A percentile compares a stretch with the other conserved stretches of the same genome.
Evolutionary conservation across 1,140 invertebrate species (phyloP).

Genomic region (Goniozus legneri): DNA sequence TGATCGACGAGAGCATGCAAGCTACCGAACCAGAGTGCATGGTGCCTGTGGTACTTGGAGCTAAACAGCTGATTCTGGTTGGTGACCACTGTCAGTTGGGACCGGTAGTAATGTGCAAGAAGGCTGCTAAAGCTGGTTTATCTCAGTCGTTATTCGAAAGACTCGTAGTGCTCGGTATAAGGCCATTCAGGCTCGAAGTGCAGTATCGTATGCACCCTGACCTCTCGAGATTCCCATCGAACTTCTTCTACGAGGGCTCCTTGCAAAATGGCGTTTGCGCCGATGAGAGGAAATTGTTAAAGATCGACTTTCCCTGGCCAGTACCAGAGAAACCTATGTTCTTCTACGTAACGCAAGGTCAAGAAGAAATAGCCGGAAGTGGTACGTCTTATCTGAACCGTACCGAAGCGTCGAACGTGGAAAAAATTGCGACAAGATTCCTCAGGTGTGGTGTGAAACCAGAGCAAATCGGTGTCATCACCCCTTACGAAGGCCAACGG

Average conservation of each 20-base stretch:
- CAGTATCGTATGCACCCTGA: constrained; percentile 99
- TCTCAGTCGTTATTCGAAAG: constrained; percentile 97
- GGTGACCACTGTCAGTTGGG: constrained; percentile 99
- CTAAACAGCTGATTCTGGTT: constrained; percentile 91
- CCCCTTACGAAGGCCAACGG: constrained; percentile 98
- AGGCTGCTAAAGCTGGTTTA: constrained; percentile 93
- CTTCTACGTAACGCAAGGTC: constrained; percentile 96
- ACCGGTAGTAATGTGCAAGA: constrained; percentile 99
- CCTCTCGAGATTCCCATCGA: constrained; percentile 94
- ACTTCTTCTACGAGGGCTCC: constrained; percentile 99
- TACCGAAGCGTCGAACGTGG: constrained; percentile 97
- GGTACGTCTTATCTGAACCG: constrained; percentile 98
- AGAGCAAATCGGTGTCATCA: constrained; percentile 99
- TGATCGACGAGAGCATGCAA: constrained; percentile 97
- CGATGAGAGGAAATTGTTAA: constrained; percentile 84
- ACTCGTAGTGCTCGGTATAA: constrained; percentile 92
- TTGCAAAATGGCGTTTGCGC: constrained; percentile 98
- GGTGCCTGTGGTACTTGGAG: constrained; percentile 98
- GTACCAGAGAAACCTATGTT: constrained; percentile 96
- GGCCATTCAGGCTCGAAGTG: constrained; percentile 93
- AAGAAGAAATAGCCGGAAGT: constrained; percentile 97
- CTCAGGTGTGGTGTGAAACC: constrained; percentile 93
- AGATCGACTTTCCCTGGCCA: constrained; percentile 98
- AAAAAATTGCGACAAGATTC: constrained; percentile 94
- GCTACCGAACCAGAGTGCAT: constrained; percentile 98